Base-by-base conservation (phyloP, 2,113 vertebrate species). In the Malurus melanocephalus region DNA sequence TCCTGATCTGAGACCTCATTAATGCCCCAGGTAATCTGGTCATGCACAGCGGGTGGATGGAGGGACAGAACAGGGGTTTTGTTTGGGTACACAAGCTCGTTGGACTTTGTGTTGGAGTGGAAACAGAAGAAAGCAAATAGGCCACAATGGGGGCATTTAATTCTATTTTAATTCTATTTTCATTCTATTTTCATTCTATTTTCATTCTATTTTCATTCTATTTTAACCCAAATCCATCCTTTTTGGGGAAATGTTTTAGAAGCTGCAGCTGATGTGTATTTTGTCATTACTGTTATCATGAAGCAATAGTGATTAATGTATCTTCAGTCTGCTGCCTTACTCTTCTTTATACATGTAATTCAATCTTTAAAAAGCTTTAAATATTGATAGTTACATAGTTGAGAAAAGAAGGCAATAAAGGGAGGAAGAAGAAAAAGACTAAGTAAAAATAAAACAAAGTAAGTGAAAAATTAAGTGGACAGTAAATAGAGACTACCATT, bases 131-230 rank as follows among this genome's bases (percentile, higher is more conserved):
- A 81, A 72, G 33, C 15, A 81, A 81, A 46, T 13, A n/a, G 16
- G 17, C 3, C 18, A 3, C 33, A 61, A 6, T 2, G 6, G 10
- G 22, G 23, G 2, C 4, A 23, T 3, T 1, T 66, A 75, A 65
- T 14, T 67, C 28, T 46, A 28, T n/a, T 74, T 85, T 79, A 59
- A 45, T 43, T 10, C 24, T 76, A 13, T 11, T 13, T 51, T 30
- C n/a, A n/a, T n/a, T n/a, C n/a, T n/a, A 28, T n/a, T 74, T 85
- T 79, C 62, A 45, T 43, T 10, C 24, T 76, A 13, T 11, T 13
- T 51, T 30, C n/a, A 65, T 14, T 67, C 28, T 46, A 28, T n/a
- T 74, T 85, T 79, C 62, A 45, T 43, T 10, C 24, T 76, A 13
- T 11, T 13, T 51, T 30, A 80, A 9, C 35, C 30, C 18, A 80